These are phyloP conservation scores for Mastacembelus armatus DNA, from an alignment of 2,797 vertebrate species.

Conservation along the genomic window DNA sequence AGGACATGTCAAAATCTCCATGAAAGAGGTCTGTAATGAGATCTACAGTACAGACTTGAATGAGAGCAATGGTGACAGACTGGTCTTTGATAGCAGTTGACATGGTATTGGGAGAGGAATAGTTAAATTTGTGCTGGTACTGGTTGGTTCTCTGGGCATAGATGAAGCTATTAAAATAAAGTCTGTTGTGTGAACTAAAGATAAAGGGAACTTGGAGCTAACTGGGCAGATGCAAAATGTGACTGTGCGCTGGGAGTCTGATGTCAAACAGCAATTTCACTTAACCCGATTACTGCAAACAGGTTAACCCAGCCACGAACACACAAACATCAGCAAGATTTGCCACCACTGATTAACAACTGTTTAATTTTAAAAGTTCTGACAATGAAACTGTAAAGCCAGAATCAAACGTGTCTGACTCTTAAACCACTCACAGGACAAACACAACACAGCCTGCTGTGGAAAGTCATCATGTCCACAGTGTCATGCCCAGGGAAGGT, in stretches of 20 bases:
- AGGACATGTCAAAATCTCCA: neutral
- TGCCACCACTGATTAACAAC: neutral
- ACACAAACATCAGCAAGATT: neutral
- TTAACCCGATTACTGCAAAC: neutral
- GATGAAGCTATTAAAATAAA: neutral
- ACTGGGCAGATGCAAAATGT: neutral
- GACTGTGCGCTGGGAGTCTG: neutral
- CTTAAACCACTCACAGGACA: neutral
- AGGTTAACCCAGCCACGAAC: neutral
- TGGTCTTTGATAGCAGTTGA: neutral
- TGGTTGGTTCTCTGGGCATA: neutral
- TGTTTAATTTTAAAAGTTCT: neutral
- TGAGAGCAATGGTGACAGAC: too few relatives aligned
- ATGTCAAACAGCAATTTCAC: neutral
- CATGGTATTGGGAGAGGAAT: neutral
- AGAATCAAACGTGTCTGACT: neutral
- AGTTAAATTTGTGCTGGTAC: neutral
- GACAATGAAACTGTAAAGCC: too few relatives aligned
- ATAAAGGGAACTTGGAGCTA: neutral
- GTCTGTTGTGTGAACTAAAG: neutral
- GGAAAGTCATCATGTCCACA: slow-evolving; percentile 35
- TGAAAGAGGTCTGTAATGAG: neutral
- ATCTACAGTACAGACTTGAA: too few relatives aligned
- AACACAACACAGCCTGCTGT: slow-evolving; percentile 20
- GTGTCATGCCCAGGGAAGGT: slow-evolving; percentile 6